Percentiles rank a stretch among this genome's conserved stretches.
Evolutionary conservation across 1,140 invertebrate genomes (phyloP).

Genomic region (Metaphire vulgaris): DNA sequence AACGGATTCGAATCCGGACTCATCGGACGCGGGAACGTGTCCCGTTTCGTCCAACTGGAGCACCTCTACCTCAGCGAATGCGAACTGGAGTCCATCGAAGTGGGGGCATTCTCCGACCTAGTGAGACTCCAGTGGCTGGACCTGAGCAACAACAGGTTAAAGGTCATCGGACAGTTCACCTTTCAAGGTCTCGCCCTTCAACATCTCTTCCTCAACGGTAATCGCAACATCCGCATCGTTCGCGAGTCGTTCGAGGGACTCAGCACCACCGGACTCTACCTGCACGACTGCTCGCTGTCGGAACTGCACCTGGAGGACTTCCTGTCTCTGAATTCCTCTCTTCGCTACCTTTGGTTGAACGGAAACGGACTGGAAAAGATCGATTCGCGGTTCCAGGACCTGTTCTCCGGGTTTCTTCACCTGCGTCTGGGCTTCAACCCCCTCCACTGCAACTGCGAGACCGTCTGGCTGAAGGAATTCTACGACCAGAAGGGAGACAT

Average conservation of each 20-base stretch:
- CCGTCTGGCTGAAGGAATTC: constrained; percentile 44
- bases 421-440: constrained; percentile 46
- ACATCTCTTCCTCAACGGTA: constrained; percentile 49
- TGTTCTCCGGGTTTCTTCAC: constrained; percentile 44
- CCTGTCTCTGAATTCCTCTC: constrained; percentile 42
- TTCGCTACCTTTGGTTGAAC: constrained; percentile 47
- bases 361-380: constrained; percentile 45
- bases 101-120: constrained; percentile 45
- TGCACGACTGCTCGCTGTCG: constrained; percentile 43
- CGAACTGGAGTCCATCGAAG: constrained; percentile 45
- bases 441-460: constrained; percentile 49
- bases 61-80: constrained; percentile 48
- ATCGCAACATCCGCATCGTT: constrained; percentile 42
- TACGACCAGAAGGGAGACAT: constrained; percentile 35
- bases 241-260: constrained; percentile 43
- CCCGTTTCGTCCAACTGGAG: constrained; percentile 37
- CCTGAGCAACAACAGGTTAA: constrained; percentile 46
- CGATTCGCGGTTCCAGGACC: constrained; percentile 37
- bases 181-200: constrained; percentile 45
- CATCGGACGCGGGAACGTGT: constrained; percentile 41
- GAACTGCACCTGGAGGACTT: constrained; percentile 40
- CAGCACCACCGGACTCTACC: constrained; percentile 45
- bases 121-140: constrained; percentile 46
- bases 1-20: constrained; percentile 42
- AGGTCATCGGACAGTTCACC: constrained; percentile 42